Evolutionary conservation across 92 coral and sea anemone genomes (phyloP).

Genomic region (Parazoanthus darwini): DNA sequence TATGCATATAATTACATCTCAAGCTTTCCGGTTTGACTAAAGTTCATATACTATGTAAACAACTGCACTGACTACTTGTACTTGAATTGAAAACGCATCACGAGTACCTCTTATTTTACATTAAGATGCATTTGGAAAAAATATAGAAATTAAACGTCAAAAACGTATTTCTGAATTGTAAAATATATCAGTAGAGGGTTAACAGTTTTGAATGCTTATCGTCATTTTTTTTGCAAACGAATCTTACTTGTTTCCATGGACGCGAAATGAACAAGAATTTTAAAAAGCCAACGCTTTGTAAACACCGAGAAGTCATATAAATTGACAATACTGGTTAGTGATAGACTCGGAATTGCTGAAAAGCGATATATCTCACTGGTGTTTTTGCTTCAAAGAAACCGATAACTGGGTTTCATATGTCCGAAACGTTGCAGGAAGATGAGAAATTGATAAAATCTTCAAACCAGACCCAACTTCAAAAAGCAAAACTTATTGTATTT

Average conservation of each 20-base stretch:
- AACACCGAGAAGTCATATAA: background rate
- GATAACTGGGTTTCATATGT: background rate
- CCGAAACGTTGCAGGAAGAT: conserved; percentile 3
- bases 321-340: background rate
- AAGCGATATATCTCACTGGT: conserved; percentile 3
- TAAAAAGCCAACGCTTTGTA: background rate
- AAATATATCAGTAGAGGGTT: background rate
- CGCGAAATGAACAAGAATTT: too few species aligned
- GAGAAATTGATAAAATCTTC: conserved; percentile 3
- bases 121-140: background rate
- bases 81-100: background rate
- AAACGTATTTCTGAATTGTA: too few species aligned
- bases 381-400: background rate
- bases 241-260: too few species aligned
- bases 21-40: background rate
- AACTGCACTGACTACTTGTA: background rate
- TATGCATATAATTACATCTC: background rate
- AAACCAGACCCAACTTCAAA: background rate
- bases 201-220: background rate
- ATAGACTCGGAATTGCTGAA: background rate
- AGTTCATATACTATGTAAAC: background rate
- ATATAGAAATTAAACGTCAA: background rate
- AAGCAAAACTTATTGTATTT: background rate
- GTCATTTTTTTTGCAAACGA: too few species aligned
- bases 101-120: background rate